Evolutionary conservation across 2,113 vertebrate genomes (phyloP), one percentile per base, ranked within the genome.

Genomic region (Phaethornis superciliosus): DNA sequence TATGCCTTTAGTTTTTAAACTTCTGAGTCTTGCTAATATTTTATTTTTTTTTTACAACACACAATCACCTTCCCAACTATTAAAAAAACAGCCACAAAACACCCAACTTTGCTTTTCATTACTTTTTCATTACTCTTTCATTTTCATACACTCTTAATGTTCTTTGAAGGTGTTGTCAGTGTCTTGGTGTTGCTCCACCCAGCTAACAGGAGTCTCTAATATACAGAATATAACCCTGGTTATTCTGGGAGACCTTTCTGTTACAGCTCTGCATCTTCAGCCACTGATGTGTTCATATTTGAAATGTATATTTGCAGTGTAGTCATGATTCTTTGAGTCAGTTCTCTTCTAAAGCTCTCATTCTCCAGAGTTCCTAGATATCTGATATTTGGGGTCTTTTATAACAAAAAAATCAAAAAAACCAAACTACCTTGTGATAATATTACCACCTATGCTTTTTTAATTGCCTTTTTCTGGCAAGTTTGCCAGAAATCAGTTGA

Each of bases 101-200:
- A 49, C 17, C 16, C 0, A 58, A 16, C 10, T 32, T 47, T 62
- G 11, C 5, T 88, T 44, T 89, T 64, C 12, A 21, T 32, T 32
- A 7, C 3, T 37, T 88, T 44, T 89, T 64, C 12, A 21, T 32
- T 32, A 7, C 3, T 37, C 40, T 5, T 40, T 40, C 13, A 10
- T 2, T 54, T 86, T 37, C 5, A 18, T 81, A 7, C 1, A 1
- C 1, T 58, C 33, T 80, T 30, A 27, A 0, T 32, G 3, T 44
- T 42, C 4, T 64, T 47, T n/a, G 54, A 15, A 55, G 65, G 30
- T 16, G 3, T 33, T 42, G 6, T 24, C 27, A 17, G 7, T 54
- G 24, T 81, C 10, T 27, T 72, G 6, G 3, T 62, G 12, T 67
- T 11, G 8, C 5, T 70, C 27, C 70, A 4, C 15, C 77, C 14